Evolutionary conservation across 2,797 vertebrate genomes (phyloP).

Genomic region (Gouania willdenowi): DNA sequence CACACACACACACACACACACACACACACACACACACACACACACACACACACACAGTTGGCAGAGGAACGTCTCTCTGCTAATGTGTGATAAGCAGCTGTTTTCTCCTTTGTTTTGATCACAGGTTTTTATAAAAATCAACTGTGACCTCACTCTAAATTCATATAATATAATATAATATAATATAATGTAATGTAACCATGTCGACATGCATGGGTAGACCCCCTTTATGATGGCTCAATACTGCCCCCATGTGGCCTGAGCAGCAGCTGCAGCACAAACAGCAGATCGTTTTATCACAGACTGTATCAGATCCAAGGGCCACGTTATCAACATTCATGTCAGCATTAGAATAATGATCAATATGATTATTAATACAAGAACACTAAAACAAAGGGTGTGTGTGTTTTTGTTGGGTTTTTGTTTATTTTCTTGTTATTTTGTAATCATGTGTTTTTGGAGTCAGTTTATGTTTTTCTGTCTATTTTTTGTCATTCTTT

Average conservation of each 20-base stretch:
- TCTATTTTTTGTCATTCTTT: too few species aligned
- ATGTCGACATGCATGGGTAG: neutral
- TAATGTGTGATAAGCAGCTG: slow-evolving; percentile 39
- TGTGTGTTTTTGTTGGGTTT: too few species aligned
- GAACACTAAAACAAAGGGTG: too few species aligned
- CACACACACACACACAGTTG: slow-evolving; percentile 35
- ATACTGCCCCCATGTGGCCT: slow-evolving; percentile 59
- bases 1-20: too few species aligned
- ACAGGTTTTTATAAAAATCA: slow-evolving; percentile 45
- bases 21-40: slow-evolving; percentile 15
- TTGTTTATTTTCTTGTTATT: too few species aligned
- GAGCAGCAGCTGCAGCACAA: slow-evolving; percentile 6
- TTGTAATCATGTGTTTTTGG: too few species aligned
- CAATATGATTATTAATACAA: too few species aligned
- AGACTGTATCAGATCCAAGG: too few species aligned
- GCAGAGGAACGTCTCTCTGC: slow-evolving; percentile 37
- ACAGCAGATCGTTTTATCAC: too few species aligned
- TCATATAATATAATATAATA: slow-evolving; percentile 26
- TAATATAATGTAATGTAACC: slow-evolving; percentile 6
- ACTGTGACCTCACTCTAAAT: slow-evolving; percentile 37
- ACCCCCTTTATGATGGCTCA: slow-evolving; percentile 26
- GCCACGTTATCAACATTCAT: too few species aligned
- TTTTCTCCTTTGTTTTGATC: slow-evolving; percentile 39
- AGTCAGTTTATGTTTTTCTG: too few species aligned
- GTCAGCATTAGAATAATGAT: too few species aligned